phyloP scores from a whole-genome alignment of 2,888 invertebrate genomes.

The Rutpela maculata region DNA sequence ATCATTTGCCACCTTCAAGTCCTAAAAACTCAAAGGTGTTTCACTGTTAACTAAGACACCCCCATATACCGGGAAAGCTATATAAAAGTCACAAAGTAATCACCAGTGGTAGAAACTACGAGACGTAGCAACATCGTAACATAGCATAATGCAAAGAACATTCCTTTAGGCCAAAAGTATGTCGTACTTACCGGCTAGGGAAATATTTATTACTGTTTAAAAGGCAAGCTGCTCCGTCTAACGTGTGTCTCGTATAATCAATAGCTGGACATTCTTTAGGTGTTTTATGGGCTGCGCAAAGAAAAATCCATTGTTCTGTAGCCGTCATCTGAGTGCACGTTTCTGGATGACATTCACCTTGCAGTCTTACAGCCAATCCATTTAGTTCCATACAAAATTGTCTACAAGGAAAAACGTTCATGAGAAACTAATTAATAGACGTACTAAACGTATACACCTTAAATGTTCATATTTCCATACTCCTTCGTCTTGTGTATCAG shows the following conservation, averaged over 20 bases:
- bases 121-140: too few relatives aligned
- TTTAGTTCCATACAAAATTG: constrained; percentile 99
- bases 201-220: constrained; percentile 99
- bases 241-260: constrained; percentile 98
- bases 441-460: constrained; percentile 76
- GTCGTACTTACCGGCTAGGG: constrained; percentile 89
- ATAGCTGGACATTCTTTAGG: constrained; percentile 99
- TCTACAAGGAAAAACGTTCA: constrained; percentile 74
- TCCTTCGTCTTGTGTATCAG: constrained; percentile 98
- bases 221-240: constrained; percentile 98
- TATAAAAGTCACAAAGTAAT: too few relatives aligned
- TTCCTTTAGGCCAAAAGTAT: neutral
- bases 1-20: too few relatives aligned
- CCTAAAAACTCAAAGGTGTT: too few relatives aligned
- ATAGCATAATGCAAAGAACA: too few relatives aligned
- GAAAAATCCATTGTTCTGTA: constrained; percentile 99
- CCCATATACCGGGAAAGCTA: too few relatives aligned
- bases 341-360: constrained; percentile 97
- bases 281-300: constrained; percentile 99
- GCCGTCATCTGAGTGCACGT: constrained; percentile 99
- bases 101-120: too few relatives aligned
- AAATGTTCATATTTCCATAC: constrained; percentile 99
- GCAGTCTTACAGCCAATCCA: constrained; percentile 96
- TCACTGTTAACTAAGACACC: too few relatives aligned
- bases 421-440: neutral